phyloP scores from a whole-genome alignment of 1,140 invertebrate genomes.

The Drosophila ambigua region DNA sequence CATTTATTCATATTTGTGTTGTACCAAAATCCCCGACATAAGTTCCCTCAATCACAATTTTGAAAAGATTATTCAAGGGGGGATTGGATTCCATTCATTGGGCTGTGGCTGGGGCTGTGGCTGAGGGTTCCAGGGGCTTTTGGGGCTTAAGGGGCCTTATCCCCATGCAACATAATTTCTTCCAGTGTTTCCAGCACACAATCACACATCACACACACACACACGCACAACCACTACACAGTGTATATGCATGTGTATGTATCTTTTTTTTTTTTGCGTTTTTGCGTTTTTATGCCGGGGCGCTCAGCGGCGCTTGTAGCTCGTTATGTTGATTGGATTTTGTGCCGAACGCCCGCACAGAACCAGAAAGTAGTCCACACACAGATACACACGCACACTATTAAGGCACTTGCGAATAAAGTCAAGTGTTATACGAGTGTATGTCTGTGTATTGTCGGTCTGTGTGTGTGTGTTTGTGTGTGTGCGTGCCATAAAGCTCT shows the following conservation, averaged over 20 bases:
- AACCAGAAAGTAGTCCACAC: constrained; percentile 73
- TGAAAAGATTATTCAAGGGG: constrained; percentile 2
- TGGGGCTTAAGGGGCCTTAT: neutral
- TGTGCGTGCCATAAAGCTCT: constrained; percentile 74
- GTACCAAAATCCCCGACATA: neutral
- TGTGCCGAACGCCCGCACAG: constrained; percentile 64
- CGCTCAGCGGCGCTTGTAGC: constrained; percentile 77
- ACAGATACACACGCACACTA: constrained; percentile 64
- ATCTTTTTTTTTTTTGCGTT: constrained; percentile 14
- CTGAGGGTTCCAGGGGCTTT: neutral
- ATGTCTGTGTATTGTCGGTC: constrained; percentile 5
- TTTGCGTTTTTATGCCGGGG: constrained; percentile 69
- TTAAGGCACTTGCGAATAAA: constrained; percentile 79
- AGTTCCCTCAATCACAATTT: neutral
- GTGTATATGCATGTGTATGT: constrained; percentile 34
- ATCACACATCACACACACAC: constrained; percentile 27
- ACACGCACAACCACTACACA: constrained; percentile 9
- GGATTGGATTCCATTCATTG: neutral
- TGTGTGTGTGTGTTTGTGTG: constrained; percentile 30
- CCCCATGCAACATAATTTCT: constrained; percentile 25
- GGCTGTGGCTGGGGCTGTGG: neutral
- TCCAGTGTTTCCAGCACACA: constrained; percentile 37
- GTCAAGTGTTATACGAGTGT: constrained; percentile 65
- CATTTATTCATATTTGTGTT: constrained; percentile 10
- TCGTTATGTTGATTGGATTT: constrained; percentile 83